Conservation (phyloP, 2,113 vertebrate species). For the Emydura subglobosa region DNA sequence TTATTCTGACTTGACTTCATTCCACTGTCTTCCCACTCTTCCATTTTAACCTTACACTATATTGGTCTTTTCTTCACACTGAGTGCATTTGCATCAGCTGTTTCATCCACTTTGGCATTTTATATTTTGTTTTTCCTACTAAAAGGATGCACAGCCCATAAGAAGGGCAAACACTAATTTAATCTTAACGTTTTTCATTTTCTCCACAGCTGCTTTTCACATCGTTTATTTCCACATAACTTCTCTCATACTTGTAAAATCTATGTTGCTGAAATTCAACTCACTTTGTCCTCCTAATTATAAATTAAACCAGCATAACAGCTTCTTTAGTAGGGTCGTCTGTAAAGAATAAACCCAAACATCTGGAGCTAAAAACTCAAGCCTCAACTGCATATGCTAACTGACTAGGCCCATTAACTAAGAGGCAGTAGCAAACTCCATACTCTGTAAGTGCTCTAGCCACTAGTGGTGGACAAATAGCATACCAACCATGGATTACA, state of each 20-base stretch:
- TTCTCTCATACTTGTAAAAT: not conserved
- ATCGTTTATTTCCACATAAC: not conserved
- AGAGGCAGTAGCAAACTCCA: not conserved
- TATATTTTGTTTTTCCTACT: not conserved
- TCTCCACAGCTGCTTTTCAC: not conserved
- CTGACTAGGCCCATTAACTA: not conserved
- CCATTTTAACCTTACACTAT: not conserved
- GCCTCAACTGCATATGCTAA: not conserved
- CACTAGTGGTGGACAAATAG: not conserved
- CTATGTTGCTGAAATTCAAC: fast-evolving
- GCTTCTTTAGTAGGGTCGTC: fast-evolving
- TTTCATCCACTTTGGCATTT: fast-evolving
- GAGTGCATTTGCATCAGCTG: not conserved
- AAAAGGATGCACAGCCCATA: fast-evolving
- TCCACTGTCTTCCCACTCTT: not conserved
- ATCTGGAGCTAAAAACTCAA: not conserved
- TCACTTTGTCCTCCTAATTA: not conserved
- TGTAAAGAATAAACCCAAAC: fast-evolving
- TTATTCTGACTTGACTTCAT: not conserved
- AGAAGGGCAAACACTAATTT: not conserved
- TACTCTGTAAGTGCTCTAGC: not conserved
- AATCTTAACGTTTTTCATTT: not conserved
- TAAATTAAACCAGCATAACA: not conserved
- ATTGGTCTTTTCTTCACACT: fast-evolving
- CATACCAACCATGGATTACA: not conserved